Conservation (phyloP, 2,113 vertebrate species). For the Rissa tridactyla region DNA sequence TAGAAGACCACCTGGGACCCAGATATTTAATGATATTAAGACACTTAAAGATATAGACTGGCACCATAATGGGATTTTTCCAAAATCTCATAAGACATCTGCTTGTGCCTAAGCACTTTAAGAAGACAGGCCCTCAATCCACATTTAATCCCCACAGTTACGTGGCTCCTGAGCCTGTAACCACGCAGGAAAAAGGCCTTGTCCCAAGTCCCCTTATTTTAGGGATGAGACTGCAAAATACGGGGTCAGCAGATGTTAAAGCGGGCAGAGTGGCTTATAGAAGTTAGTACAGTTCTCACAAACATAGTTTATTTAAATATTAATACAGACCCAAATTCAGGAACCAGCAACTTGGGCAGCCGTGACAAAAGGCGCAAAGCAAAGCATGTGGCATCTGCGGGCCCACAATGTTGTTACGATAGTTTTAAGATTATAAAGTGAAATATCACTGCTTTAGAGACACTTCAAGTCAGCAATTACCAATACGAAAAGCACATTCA, state of each 20-base stretch:
- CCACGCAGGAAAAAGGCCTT: not conserved
- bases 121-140: not conserved
- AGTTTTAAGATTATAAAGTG: not conserved
- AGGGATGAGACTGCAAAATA: not conserved
- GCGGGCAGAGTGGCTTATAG: not conserved
- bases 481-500: not conserved
- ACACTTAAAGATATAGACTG: constrained; percentile 39
- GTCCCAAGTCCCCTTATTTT: not conserved
- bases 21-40: constrained; percentile 24
- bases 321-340: not conserved
- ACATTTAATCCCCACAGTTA: not conserved
- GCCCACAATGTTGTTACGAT: fast-evolving
- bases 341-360: not conserved
- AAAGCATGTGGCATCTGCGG: fast-evolving
- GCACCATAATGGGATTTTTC: constrained; percentile 37
- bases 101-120: constrained; percentile 48
- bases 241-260: not conserved
- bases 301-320: not conserved
- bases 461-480: not conserved
- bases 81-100: constrained; percentile 51
- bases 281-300: not conserved
- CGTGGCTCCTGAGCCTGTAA: not conserved
- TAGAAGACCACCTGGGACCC: not conserved
- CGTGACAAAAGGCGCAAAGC: fast-evolving
- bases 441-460: not conserved